Conservation (phyloP, 2,888 invertebrate species). For the Megalurothrips usitatus region DNA sequence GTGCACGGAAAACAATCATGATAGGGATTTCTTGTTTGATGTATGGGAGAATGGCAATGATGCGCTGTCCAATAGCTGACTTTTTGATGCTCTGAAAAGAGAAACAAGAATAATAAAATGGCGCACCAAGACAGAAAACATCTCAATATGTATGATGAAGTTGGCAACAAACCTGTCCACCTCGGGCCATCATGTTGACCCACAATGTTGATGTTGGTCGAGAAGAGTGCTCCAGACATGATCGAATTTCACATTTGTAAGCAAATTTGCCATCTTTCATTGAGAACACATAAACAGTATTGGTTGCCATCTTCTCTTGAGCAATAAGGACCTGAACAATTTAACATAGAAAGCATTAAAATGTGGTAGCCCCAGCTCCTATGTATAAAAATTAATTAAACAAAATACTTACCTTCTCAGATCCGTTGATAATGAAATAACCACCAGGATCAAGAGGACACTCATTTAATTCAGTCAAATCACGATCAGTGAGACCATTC, state of each 20-base stretch:
- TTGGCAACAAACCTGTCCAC: conserved; percentile 60
- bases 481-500: conserved; percentile 93
- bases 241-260: conserved; percentile 96
- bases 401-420: conserved; percentile 71
- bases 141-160: background rate
- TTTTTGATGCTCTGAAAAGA: conserved; percentile 83
- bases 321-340: conserved; percentile 75
- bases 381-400: background rate
- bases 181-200: conserved; percentile 99
- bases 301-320: conserved; percentile 99
- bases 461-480: conserved; percentile 98
- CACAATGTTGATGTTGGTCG: conserved; percentile 95
- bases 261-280: conserved; percentile 99
- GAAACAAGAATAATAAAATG: conserved; percentile 16
- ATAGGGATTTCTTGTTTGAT: conserved; percentile 99
- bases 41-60: conserved; percentile 96
- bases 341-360: background rate
- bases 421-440: conserved; percentile 99
- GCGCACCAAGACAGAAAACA: background rate
- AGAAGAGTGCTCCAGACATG: conserved; percentile 78
- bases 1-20: conserved; percentile 98
- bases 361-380: background rate
- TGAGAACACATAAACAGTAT: conserved; percentile 98
- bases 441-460: conserved; percentile 99
- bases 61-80: conserved; percentile 96